Conservation (phyloP, 1,140 invertebrate species). For the Vollenhovia emeryi region DNA sequence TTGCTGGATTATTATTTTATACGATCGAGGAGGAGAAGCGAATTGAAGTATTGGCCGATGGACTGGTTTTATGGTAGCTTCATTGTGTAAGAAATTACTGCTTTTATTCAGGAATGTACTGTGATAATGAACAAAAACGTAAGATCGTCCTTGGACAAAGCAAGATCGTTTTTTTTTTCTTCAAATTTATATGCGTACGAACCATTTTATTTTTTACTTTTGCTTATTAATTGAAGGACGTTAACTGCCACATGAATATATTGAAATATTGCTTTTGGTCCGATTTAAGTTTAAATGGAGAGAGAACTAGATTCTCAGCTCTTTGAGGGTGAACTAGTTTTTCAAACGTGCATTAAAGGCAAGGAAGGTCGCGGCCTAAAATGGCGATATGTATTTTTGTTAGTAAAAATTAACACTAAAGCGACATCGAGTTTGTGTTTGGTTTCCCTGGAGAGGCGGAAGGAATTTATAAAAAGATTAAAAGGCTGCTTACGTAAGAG, state of each 20-base stretch:
- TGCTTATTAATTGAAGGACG: neutral
- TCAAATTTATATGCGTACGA: neutral
- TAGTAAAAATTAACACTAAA: constrained; percentile 25
- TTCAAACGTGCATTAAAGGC: constrained; percentile 2
- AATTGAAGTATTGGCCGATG: neutral
- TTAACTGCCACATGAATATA: neutral
- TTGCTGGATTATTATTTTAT: constrained; percentile 5
- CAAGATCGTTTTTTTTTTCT: neutral
- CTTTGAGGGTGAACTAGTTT: no score
- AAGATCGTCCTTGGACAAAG: neutral
- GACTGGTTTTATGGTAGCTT: neutral
- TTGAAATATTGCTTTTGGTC: neutral
- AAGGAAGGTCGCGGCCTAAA: neutral
- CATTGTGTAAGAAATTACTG: neutral
- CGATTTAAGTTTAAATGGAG: neutral
- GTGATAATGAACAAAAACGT: neutral
- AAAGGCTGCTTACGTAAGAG: constrained; percentile 45
- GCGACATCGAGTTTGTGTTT: constrained; percentile 14
- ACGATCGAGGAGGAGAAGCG: neutral
- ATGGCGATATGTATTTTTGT: neutral
- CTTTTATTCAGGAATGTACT: neutral
- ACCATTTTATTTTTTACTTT: neutral
- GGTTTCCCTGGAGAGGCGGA: neutral
- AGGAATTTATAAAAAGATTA: constrained; percentile 55
- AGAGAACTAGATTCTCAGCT: no score